These are phyloP conservation scores for Ia io DNA, from an alignment of 2,113 vertebrate genomes.

Conservation along the genomic window DNA sequence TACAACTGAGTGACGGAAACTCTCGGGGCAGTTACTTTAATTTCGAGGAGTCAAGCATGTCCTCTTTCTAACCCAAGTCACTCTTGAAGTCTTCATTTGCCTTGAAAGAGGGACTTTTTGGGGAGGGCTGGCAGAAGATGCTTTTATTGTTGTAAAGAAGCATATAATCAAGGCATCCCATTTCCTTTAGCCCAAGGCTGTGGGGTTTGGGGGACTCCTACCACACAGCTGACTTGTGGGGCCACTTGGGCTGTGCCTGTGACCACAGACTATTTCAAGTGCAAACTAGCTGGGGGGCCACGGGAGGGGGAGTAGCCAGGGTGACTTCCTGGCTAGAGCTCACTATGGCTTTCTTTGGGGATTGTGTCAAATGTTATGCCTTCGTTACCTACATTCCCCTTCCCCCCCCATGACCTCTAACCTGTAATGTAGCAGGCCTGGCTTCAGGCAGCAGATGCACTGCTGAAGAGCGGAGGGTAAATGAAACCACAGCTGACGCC, in stretches of 20 bases:
- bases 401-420: not conserved
- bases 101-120: not conserved
- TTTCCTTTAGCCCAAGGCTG: not conserved
- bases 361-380: not conserved
- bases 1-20: not conserved
- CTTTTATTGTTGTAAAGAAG: conserved; percentile 17
- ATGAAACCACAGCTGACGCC: not conserved
- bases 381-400: not conserved
- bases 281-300: not conserved
- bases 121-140: not conserved
- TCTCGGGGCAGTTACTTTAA: not conserved
- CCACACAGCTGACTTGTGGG: not conserved
- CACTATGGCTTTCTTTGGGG: not conserved
- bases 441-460: not conserved
- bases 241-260: not conserved
- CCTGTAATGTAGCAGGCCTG: not conserved
- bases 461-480: not conserved
- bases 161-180: not conserved
- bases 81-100: not conserved
- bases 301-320: not conserved
- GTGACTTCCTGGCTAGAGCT: not conserved
- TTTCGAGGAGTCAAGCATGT: not conserved
- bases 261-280: not conserved
- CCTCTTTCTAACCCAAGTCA: conserved; percentile 10
- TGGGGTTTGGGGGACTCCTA: not conserved